phyloP scores from a whole-genome alignment of 1,140 invertebrate species.

The Triops cancriformis region DNA sequence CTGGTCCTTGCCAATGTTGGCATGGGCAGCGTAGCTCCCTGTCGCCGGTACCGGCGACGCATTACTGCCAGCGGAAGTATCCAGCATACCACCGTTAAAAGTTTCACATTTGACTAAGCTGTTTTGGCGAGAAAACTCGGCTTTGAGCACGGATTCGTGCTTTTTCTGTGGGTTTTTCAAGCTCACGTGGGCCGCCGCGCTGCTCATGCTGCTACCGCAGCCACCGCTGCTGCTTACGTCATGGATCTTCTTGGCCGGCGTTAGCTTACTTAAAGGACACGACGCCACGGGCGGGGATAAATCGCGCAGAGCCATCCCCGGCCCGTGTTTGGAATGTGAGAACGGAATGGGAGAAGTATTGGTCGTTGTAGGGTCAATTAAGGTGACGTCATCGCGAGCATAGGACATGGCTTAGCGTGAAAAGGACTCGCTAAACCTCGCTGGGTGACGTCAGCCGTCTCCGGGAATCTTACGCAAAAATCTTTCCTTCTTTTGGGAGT shows the following conservation, averaged over 20 bases:
- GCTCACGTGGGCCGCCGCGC: background rate
- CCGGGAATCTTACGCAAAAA: background rate
- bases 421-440: background rate
- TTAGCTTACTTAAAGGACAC: background rate
- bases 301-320: background rate
- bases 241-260: background rate
- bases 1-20: background rate
- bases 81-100: background rate
- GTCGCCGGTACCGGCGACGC: background rate
- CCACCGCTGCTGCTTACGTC: background rate
- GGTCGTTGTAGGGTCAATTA: background rate
- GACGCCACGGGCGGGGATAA: background rate
- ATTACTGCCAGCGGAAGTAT: background rate
- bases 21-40: background rate
- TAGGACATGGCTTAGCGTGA: background rate
- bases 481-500: background rate
- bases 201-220: no score
- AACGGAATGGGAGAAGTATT: background rate
- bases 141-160: background rate
- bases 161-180: background rate
- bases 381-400: background rate
- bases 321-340: background rate
- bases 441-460: background rate
- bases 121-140: background rate
- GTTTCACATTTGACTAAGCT: constrained; percentile 7